Conservation (phyloP, 2,113 vertebrate genomes). For the Tenrec ecaudatus region DNA sequence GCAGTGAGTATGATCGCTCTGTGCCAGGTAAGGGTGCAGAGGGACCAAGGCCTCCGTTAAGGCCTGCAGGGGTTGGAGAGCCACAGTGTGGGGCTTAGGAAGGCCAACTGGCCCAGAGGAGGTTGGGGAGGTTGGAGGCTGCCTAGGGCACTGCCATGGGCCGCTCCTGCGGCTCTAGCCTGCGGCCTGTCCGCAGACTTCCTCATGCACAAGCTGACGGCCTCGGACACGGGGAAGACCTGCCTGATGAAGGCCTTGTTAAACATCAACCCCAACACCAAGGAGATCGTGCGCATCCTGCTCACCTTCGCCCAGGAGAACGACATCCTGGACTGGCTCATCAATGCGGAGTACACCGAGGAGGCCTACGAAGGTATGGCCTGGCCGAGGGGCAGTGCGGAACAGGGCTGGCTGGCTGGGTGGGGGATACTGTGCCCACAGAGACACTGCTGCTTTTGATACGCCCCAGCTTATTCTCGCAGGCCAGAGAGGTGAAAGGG, state of each 20-base stretch:
- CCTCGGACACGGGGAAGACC: conserved; percentile 89
- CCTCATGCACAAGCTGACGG: conserved; percentile 89
- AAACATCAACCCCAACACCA: conserved; percentile 88
- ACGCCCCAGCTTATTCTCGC: neutral
- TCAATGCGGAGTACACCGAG: conserved; percentile 90
- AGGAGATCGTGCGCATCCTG: conserved; percentile 83
- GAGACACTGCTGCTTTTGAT: neutral
- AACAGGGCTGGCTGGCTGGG: too few species aligned
- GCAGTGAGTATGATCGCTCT: neutral
- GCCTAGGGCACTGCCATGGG: neutral
- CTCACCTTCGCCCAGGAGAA: conserved; percentile 87
- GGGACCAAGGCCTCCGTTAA: neutral
- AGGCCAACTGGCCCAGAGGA: accelerated
- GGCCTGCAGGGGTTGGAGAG: too few species aligned
- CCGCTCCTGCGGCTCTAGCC: neutral
- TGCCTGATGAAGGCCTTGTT: conserved; percentile 91
- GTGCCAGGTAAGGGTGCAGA: neutral
- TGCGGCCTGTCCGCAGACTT: conserved; percentile 83
- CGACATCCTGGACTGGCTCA: conserved; percentile 85
- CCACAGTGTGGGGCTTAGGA: neutral
- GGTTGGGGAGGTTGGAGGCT: neutral
- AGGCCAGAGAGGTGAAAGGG: neutral
- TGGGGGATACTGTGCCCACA: neutral
- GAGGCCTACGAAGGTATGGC: conserved; percentile 89
- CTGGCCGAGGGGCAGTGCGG: neutral